Conservation (phyloP, 1,140 invertebrate species). For the Drosophila ficusphila region DNA sequence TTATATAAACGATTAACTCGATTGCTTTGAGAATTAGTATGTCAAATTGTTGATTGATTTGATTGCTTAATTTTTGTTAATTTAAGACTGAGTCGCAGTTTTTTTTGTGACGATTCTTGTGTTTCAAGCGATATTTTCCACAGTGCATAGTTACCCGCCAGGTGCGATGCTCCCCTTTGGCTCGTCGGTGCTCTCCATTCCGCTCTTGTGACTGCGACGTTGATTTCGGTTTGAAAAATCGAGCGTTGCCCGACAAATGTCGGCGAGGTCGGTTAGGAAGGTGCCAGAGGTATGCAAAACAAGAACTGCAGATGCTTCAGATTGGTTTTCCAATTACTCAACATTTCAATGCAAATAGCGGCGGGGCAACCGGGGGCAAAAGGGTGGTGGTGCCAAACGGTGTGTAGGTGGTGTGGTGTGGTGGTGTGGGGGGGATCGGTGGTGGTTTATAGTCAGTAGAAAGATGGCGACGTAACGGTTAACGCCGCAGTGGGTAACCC, state of each 20-base stretch:
- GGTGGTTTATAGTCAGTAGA: slow-evolving; percentile 12
- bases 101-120: no score
- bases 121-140: no score
- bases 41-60: no score
- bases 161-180: neutral
- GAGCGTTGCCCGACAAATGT: slow-evolving; percentile 28
- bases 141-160: neutral
- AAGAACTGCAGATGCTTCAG: slow-evolving; percentile 80
- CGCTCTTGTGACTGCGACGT: slow-evolving; percentile 35
- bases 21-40: no score
- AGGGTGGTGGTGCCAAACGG: neutral
- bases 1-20: no score
- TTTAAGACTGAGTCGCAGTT: no score
- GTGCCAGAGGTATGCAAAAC: slow-evolving; percentile 71
- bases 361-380: neutral
- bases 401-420: no score
- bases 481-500: slow-evolving; percentile 41
- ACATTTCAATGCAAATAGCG: slow-evolving; percentile 80
- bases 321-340: slow-evolving; percentile 82
- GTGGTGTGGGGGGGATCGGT: no score
- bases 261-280: slow-evolving; percentile 28
- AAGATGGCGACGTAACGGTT: slow-evolving; percentile 43
- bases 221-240: slow-evolving; percentile 54
- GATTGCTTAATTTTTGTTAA: no score
- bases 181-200: neutral